A percentile compares a stretch with the other conserved stretches of the same genome.
phyloP scores from a whole-genome alignment of 2,113 vertebrate species.

The Natator depressus region DNA sequence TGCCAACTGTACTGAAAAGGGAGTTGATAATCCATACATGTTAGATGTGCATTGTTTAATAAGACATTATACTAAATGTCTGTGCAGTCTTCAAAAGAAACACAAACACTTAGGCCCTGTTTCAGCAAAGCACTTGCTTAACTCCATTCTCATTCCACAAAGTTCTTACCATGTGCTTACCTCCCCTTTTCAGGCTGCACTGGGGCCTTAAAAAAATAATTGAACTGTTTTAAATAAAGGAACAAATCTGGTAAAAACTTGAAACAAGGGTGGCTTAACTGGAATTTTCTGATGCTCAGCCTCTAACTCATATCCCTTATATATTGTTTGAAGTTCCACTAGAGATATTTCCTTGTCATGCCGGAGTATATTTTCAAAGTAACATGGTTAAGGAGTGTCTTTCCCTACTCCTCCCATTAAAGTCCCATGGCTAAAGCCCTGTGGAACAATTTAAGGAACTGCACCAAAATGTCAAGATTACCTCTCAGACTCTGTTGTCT shows the following conservation, averaged over 20 bases:
- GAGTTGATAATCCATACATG: neutral
- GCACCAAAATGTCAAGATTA: neutral
- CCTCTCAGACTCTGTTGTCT: conserved; percentile 20
- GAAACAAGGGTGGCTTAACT: conserved; percentile 18
- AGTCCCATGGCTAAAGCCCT: neutral
- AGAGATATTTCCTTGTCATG: conserved; percentile 51
- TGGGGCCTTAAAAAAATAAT: conserved; percentile 17
- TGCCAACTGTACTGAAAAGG: neutral
- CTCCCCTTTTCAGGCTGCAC: conserved; percentile 1
- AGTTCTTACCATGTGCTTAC: neutral
- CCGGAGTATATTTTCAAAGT: conserved; percentile 43
- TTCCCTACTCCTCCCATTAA: neutral
- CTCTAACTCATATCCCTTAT: conserved; percentile 31
- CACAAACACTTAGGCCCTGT: neutral
- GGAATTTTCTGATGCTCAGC: conserved; percentile 43
- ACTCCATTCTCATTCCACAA: neutral
- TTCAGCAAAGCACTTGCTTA: neutral
- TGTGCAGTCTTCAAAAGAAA: neutral
- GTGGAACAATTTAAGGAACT: conserved; percentile 27
- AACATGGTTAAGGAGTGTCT: neutral
- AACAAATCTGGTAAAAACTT: conserved; percentile 22
- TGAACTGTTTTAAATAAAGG: conserved; percentile 30
- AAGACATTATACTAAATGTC: neutral
- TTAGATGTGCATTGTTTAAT: neutral
- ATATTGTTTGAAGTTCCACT: conserved; percentile 58